Evolutionary conservation across 2,888 invertebrate species (phyloP).

Genomic region (Auanema sp.): DNA sequence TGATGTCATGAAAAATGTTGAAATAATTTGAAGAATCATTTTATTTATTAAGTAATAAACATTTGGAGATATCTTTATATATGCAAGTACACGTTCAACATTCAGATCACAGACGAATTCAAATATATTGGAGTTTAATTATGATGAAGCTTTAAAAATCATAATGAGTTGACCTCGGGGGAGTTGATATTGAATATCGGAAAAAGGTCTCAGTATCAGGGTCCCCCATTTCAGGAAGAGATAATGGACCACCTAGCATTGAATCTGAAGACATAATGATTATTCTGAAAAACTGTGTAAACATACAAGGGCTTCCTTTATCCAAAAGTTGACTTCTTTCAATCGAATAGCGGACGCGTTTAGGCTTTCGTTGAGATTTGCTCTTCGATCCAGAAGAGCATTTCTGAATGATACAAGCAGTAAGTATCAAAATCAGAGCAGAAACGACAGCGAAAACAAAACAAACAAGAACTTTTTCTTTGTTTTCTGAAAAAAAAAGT

Average conservation of each 20-base stretch:
- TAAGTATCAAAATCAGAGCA: slow-evolving; percentile 51
- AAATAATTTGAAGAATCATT: no score
- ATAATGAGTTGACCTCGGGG: slow-evolving; percentile 21
- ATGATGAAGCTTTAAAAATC: slow-evolving; percentile 13
- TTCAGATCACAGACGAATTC: slow-evolving; percentile 5
- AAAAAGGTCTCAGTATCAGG: slow-evolving; percentile 37
- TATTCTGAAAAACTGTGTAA: background rate
- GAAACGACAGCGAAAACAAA: slow-evolving; percentile 43
- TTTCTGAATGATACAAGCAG: slow-evolving; percentile 48
- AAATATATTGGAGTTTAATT: background rate
- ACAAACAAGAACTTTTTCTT: slow-evolving; percentile 53
- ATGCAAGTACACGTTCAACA: background rate
- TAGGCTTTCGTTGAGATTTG: background rate
- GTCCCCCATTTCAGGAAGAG: slow-evolving; percentile 35
- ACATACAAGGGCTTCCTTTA: slow-evolving; percentile 24
- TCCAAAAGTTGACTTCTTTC: slow-evolving; percentile 42
- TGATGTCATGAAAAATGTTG: slow-evolving; percentile 2
- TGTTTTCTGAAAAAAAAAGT: slow-evolving; percentile 31
- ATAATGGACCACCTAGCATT: slow-evolving; percentile 27
- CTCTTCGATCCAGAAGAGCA: slow-evolving; percentile 23
- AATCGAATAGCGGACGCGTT: slow-evolving; percentile 27
- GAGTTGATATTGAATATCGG: slow-evolving; percentile 27
- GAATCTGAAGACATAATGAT: slow-evolving; percentile 8
- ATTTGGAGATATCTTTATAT: background rate
- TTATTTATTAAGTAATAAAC: no score